phyloP scores from a whole-genome alignment of 2,888 invertebrate genomes.

The Eulithis prunata region DNA sequence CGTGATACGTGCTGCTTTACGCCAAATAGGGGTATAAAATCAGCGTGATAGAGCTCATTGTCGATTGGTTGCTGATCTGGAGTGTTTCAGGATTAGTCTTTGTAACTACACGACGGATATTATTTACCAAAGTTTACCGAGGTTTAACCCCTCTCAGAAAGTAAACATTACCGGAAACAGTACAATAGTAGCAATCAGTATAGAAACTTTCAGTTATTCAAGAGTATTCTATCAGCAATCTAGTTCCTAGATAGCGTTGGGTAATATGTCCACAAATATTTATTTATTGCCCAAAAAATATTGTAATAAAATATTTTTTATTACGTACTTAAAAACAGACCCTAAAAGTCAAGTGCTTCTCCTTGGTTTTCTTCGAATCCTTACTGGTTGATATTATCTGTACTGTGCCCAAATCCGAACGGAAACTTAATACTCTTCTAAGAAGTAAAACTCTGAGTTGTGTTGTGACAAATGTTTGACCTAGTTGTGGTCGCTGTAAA shows the following conservation, averaged over 20 bases:
- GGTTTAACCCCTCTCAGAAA: constrained; percentile 42
- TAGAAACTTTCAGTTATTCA: neutral
- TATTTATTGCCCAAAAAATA: too few relatives aligned
- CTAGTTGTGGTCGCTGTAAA: constrained; percentile 39
- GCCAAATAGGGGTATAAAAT: neutral
- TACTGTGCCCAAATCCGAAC: constrained; percentile 35
- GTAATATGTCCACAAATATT: too few relatives aligned
- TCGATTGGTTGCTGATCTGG: neutral
- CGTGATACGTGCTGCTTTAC: too few relatives aligned
- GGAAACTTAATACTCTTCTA: constrained; percentile 35
- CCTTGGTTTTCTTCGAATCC: neutral
- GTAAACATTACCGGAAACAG: constrained; percentile 35
- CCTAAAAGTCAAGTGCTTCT: neutral
- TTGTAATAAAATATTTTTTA: too few relatives aligned
- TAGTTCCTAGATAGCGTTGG: too few relatives aligned
- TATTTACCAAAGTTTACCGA: constrained; percentile 42
- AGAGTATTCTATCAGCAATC: too few relatives aligned
- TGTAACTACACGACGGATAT: constrained; percentile 39
- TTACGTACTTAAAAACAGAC: too few relatives aligned
- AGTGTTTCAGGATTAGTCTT: constrained; percentile 15
- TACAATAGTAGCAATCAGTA: constrained; percentile 18
- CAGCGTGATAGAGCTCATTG: constrained; percentile 1
- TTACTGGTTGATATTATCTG: constrained; percentile 24
- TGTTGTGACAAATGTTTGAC: constrained; percentile 41
- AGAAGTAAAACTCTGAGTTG: constrained; percentile 40